Evolutionary conservation across 1,140 invertebrate species (phyloP).

Genomic region (Cyphomyrmex costatus): DNA sequence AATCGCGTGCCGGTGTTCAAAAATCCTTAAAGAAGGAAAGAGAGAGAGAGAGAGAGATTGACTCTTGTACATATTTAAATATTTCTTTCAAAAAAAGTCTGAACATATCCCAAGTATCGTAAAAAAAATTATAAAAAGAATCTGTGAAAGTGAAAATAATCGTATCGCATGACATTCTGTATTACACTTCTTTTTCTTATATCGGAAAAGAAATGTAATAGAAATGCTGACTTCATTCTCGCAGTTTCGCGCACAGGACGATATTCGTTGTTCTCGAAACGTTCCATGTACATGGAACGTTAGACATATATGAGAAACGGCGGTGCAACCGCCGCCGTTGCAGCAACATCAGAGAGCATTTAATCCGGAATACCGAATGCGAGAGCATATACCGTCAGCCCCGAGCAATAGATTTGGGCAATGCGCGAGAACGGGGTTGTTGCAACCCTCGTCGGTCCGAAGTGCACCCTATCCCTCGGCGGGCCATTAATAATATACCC

Average conservation of each 20-base stretch:
- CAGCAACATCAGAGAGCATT: constrained; percentile 79
- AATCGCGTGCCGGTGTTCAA: constrained; percentile 18
- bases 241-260: background rate
- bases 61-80: constrained; percentile 9
- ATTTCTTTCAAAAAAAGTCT: constrained; percentile 3
- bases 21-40: constrained; percentile 3
- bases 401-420: constrained; percentile 85
- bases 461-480: constrained; percentile 82
- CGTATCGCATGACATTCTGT: background rate
- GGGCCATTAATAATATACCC: constrained; percentile 87
- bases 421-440: constrained; percentile 85
- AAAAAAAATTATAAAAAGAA: background rate
- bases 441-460: constrained; percentile 78
- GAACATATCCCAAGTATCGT: background rate
- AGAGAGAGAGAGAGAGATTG: background rate
- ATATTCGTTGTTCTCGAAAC: background rate
- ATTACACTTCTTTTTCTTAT: no score
- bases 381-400: constrained; percentile 72
- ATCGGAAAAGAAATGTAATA: background rate
- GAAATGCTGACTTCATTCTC: background rate
- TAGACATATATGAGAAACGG: constrained; percentile 17
- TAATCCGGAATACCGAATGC: constrained; percentile 82
- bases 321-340: constrained; percentile 40
- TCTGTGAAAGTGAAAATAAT: background rate
- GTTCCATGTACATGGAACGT: background rate